Conservation (phyloP, 2,113 vertebrate species). For the Aphyosemion australe region DNA sequence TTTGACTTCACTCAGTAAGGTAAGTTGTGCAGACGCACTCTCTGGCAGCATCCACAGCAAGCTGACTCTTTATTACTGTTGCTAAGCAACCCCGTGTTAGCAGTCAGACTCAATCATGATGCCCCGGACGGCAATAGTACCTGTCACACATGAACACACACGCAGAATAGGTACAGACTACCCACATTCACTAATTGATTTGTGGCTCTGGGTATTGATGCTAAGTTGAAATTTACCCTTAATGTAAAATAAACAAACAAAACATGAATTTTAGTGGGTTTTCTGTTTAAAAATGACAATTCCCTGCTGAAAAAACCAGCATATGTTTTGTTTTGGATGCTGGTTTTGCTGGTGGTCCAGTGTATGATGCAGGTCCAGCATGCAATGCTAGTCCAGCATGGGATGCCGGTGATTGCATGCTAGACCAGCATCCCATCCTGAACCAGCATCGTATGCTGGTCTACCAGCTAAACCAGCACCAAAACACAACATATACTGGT, state of each 20-base stretch:
- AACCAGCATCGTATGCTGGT: no score
- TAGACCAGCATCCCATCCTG: no score
- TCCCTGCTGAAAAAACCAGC: no score
- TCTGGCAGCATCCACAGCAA: conserved; percentile 54
- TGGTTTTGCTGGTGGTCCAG: no score
- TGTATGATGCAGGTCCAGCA: no score
- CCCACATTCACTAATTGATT: neutral
- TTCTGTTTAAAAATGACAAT: no score
- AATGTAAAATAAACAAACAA: neutral
- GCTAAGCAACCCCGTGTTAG: conserved; percentile 55
- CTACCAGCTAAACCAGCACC: no score
- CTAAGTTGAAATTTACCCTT: neutral
- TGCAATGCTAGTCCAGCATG: no score
- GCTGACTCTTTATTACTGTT: conserved; percentile 32
- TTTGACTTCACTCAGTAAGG: conserved; percentile 67
- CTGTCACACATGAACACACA: conserved; percentile 34
- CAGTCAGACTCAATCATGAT: conserved; percentile 65
- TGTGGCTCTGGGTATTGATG: neutral
- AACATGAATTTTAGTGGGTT: no score
- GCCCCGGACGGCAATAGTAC: conserved; percentile 62
- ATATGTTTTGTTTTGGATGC: no score
- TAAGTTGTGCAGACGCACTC: conserved; percentile 55
- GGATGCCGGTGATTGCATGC: no score
- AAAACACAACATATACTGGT: no score
- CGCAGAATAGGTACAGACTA: neutral